Conservation (phyloP, 2,113 vertebrate species). For the Lampris incognitus region DNA sequence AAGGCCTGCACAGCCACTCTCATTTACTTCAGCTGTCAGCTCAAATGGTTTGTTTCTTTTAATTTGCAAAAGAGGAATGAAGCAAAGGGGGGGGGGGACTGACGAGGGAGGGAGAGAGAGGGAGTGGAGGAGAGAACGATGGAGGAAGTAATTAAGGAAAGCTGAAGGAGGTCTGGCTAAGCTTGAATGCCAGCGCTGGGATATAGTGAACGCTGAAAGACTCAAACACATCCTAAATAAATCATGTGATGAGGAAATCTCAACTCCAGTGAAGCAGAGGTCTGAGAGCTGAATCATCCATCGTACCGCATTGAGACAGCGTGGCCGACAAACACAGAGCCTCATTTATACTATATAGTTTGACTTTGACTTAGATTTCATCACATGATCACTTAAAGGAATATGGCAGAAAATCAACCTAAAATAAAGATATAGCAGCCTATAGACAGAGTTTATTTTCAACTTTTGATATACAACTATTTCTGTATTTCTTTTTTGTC, state of each 20-base stretch:
- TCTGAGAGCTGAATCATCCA: constrained; percentile 41
- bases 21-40: constrained; percentile 53
- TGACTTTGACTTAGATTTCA: constrained; percentile 19
- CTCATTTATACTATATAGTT: background rate
- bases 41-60: constrained; percentile 65
- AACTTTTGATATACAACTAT: no score
- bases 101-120: background rate
- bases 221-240: constrained; percentile 73
- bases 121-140: background rate
- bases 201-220: constrained; percentile 62
- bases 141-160: constrained; percentile 61
- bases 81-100: constrained; percentile 14
- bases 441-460: no score
- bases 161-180: constrained; percentile 54
- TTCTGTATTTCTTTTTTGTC: no score
- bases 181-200: constrained; percentile 26
- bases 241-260: constrained; percentile 72
- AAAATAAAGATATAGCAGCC: no score
- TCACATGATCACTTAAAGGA: background rate
- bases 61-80: constrained; percentile 59
- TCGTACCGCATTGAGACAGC: constrained; percentile 34
- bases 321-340: constrained; percentile 42
- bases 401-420: no score
- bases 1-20: constrained; percentile 11
- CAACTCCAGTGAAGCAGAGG: constrained; percentile 67